Evolutionary conservation across 2,113 vertebrate genomes (phyloP), one percentile per base, ranked within the genome.

Genomic region (Dermatemys mawii): DNA sequence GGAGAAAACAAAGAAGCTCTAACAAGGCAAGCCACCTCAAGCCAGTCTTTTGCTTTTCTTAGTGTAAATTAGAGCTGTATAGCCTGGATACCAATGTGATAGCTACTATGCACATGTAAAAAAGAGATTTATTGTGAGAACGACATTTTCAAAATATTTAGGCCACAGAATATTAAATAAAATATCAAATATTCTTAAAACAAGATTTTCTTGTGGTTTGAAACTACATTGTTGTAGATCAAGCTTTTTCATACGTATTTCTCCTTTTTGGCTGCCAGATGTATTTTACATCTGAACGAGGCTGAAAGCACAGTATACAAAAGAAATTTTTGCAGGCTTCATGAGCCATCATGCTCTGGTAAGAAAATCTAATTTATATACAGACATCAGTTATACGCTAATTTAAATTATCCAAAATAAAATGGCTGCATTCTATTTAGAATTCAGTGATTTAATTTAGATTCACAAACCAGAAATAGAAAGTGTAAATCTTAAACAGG

Each of bases 401-500:
- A 19, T 94, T 75, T 82, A 90, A 93, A 75, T 13, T 60, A 92
- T 86, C 38, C 84, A 82, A 92, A 90, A 0, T 46, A 91, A 91
- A 87, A 17, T 22, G 26, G 73, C 84, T 35, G 67, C 48, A 89
- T 27, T 94, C 53, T 83, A 91, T 91, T 95, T 26, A 88, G 78
- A 73, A 63, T 90, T 86, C 78, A 38, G 21, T 21, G 51, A 86
- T 83, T 78, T 44, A 60, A 88, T 92, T 92, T 87, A 86, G 78
- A 80, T 75, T 88, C 13, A 89, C 22, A 95, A 90, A 38, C n/a
- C 84, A 93, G n/a, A 92, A 94, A 87, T 0, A 94, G 41, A 95
- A 81, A 88, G 82, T 84, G 82, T 92, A 94, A 94, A 89, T 83
- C 93, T 84, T 84, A 91, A 70, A 70, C 63, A 97, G 46, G 26